Evolutionary conservation across 2,113 vertebrate species (phyloP), one percentile per base, ranked within the genome.

Genomic region (Sorex fumeus): DNA sequence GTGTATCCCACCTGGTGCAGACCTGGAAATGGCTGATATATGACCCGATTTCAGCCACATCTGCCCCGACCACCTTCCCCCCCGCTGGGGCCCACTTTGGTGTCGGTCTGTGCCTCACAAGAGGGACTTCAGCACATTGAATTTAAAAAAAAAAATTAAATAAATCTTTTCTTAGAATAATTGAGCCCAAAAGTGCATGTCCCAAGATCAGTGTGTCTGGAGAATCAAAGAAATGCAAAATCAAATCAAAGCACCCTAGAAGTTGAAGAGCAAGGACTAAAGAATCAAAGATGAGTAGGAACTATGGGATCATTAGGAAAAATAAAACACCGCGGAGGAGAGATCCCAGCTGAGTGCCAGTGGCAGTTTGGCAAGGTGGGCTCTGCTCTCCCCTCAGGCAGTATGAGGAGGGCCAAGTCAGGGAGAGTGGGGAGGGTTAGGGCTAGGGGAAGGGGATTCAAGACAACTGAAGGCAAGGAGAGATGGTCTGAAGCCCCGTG

Each of bases 181-280:
- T 18, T 82, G 87, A 95, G 70, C 34, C 70, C 45, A 28, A 87
- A 45, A 82, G 80, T 30, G 30, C 47, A 40, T 66, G 87, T 83
- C 66, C 71, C 87, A 34, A 60, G 84, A 93, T 91, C 40, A 75
- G 84, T 36, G 0, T 34, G 71, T 57, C 95, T 88, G 18, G 69
- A 66, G 77, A 88, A 95, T 94, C 76, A 94, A 94, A 94, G 84
- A 93, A 72, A 79, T n/a, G 77, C 66, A 91, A 71, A 95, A 93
- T 94, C 40, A 40, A 40, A 40, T 40, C 80, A 86, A 93, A 91
- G 86, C 3, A 0, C 76, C 45, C 23, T 0, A 86, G 87, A 79
- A 70, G 66, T 89, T 47, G 50, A 60, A 67, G 81, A 57, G 18
- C 74, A 6, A 78, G 60, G 25, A 76, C 71, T 75, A 32, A 85